Percentiles rank a stretch among this genome's conserved stretches.
These are phyloP conservation scores for Calidris pugnax DNA, from an alignment of 2,113 vertebrate species.

Conservation along the genomic window DNA sequence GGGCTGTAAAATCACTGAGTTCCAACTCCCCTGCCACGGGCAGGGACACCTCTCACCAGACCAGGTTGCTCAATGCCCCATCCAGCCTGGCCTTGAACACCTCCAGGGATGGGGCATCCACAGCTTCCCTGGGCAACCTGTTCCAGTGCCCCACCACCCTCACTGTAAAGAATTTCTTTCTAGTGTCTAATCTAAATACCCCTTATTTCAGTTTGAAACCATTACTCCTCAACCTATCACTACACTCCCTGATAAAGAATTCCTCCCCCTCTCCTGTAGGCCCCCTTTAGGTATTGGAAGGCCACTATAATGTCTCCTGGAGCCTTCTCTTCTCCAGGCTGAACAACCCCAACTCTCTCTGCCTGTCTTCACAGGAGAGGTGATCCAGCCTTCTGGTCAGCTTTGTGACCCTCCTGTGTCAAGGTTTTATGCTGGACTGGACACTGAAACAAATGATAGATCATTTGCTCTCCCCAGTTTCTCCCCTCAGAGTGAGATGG, in stretches of 20 bases:
- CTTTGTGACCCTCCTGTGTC: neutral
- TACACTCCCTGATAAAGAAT: neutral
- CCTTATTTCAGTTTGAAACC: neutral
- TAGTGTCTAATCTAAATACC: neutral
- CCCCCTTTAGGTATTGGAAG: neutral
- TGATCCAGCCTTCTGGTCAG: neutral
- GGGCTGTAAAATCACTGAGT: neutral
- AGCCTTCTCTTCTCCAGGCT: neutral
- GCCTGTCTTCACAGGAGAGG: neutral
- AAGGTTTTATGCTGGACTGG: neutral
- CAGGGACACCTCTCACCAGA: too few species aligned
- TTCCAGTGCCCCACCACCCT: neutral
- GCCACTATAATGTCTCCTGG: neutral
- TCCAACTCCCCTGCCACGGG: neutral
- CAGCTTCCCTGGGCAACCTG: neutral
- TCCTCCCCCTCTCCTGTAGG: neutral
- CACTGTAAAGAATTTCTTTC: neutral
- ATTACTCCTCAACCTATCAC: neutral
- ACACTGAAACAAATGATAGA: neutral
- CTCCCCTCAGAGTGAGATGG: neutral
- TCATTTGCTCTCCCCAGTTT: neutral
- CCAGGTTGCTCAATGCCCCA: neutral
- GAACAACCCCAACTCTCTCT: neutral
- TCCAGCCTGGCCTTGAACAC: neutral
- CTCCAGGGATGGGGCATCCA: neutral